These are phyloP conservation scores for Poecilia latipinna DNA, from an alignment of 2,113 vertebrate species.

Conservation along the genomic window DNA sequence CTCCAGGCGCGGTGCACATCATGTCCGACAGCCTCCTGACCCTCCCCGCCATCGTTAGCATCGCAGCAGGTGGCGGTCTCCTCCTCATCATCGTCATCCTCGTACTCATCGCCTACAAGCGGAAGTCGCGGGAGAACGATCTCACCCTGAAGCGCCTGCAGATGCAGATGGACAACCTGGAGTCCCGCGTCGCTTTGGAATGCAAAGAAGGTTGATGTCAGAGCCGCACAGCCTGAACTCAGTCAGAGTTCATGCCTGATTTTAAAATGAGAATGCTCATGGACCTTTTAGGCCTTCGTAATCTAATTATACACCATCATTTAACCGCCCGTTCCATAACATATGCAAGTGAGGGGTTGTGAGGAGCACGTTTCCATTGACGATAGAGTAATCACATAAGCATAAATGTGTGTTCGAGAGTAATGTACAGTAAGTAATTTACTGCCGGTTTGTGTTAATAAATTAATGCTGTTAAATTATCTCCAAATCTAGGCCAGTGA, in stretches of 20 bases:
- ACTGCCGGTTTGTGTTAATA: conserved; percentile 13
- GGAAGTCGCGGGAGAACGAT: conserved; percentile 96
- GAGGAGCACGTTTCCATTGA: conserved; percentile 15
- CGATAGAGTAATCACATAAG: conserved; percentile 20
- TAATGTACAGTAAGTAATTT: conserved; percentile 16
- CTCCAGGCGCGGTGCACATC: conserved; percentile 91
- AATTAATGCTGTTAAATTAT: conserved; percentile 47
- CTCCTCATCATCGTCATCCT: conserved; percentile 98
- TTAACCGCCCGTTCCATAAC: conserved; percentile 8
- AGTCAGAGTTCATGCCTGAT: neutral
- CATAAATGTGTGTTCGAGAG: conserved; percentile 21
- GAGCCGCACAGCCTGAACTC: neutral
- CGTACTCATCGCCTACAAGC: conserved; percentile 97
- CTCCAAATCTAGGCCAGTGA: conserved; percentile 42
- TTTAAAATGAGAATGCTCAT: conserved; percentile 7
- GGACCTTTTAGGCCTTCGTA: neutral
- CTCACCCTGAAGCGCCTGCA: conserved; percentile 97
- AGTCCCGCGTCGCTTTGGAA: conserved; percentile 95
- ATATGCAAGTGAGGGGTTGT: neutral
- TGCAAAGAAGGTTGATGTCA: conserved; percentile 92
- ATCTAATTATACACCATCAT: neutral
- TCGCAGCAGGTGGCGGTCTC: conserved; percentile 93
- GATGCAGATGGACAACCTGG: conserved; percentile 99
- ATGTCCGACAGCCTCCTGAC: conserved; percentile 95
- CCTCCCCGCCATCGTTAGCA: conserved; percentile 94